phyloP scores from a whole-genome alignment of 2,888 invertebrate genomes.

The Furcula furcula region DNA sequence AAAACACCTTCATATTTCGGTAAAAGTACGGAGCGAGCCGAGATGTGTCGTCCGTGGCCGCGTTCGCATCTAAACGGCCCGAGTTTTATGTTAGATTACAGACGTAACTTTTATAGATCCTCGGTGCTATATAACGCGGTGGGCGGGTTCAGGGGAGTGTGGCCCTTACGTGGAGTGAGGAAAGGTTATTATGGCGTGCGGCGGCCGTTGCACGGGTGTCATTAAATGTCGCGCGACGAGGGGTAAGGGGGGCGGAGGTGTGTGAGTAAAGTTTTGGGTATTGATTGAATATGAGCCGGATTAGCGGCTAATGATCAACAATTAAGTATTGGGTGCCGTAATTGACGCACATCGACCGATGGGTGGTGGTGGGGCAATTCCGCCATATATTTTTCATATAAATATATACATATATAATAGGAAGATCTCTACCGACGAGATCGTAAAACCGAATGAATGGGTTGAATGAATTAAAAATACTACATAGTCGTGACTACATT shows the following conservation, averaged over 20 bases:
- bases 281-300: constrained; percentile 81
- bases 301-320: constrained; percentile 80
- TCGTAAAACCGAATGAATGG: constrained; percentile 32
- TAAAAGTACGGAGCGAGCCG: constrained; percentile 80
- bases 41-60: constrained; percentile 81
- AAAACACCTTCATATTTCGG: constrained; percentile 75
- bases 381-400: constrained; percentile 4
- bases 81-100: constrained; percentile 83
- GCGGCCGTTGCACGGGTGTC: constrained; percentile 75
- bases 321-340: constrained; percentile 64
- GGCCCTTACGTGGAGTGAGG: constrained; percentile 54
- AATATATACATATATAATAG: constrained; percentile 1
- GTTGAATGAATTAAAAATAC: constrained; percentile 25
- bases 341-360: constrained; percentile 36
- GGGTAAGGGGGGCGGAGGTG: constrained; percentile 74
- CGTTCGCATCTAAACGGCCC: constrained; percentile 82
- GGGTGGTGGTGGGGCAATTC: constrained; percentile 14
- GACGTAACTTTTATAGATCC: constrained; percentile 83
- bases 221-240: constrained; percentile 81
- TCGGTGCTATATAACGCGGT: constrained; percentile 82
- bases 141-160: constrained; percentile 67
- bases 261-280: constrained; percentile 82
- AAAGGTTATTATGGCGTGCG: constrained; percentile 63
- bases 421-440: constrained; percentile 20
- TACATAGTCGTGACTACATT: not conserved